Percentiles rank a stretch among this genome's conserved stretches.
phyloP scores from a whole-genome alignment of 2,888 invertebrate species.

The Drosophila mayaguana region DNA sequence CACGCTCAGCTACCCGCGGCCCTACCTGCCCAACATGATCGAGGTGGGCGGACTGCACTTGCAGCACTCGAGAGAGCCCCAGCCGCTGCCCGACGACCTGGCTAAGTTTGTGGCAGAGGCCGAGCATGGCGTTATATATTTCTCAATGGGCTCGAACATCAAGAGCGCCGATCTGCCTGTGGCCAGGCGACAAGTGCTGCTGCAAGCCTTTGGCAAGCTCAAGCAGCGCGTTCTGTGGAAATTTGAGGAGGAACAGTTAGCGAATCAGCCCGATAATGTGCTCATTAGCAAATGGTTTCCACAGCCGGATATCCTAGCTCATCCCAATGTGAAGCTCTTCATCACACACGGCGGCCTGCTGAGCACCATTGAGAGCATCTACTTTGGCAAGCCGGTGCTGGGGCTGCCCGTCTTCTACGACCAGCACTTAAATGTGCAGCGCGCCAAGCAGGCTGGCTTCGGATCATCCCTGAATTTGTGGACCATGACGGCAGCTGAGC shows the following conservation, averaged over 20 bases:
- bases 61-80: slow-evolving; percentile 63
- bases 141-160: slow-evolving; percentile 85
- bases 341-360: slow-evolving; percentile 87
- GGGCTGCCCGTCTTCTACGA: slow-evolving; percentile 86
- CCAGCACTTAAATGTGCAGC: slow-evolving; percentile 85
- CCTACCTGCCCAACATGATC: slow-evolving; percentile 83
- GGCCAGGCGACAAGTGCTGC: slow-evolving; percentile 57
- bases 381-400: slow-evolving; percentile 84
- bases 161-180: slow-evolving; percentile 72
- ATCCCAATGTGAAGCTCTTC: slow-evolving; percentile 85
- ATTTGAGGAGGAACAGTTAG: slow-evolving; percentile 81
- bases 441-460: slow-evolving; percentile 84
- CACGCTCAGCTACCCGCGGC: slow-evolving; percentile 77
- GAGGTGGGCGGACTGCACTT: slow-evolving; percentile 84
- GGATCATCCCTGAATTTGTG: slow-evolving; percentile 82
- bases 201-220: slow-evolving; percentile 63
- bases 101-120: slow-evolving; percentile 83
- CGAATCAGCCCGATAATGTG: slow-evolving; percentile 78
- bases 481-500: slow-evolving; percentile 75
- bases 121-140: slow-evolving; percentile 85
- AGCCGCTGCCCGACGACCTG: slow-evolving; percentile 78
- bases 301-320: slow-evolving; percentile 84
- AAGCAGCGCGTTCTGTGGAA: slow-evolving; percentile 84
- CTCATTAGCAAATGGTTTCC: slow-evolving; percentile 83
- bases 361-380: slow-evolving; percentile 85